Evolutionary conservation across 2,113 vertebrate genomes (phyloP).

Genomic region (Boleophthalmus pectinirostris): DNA sequence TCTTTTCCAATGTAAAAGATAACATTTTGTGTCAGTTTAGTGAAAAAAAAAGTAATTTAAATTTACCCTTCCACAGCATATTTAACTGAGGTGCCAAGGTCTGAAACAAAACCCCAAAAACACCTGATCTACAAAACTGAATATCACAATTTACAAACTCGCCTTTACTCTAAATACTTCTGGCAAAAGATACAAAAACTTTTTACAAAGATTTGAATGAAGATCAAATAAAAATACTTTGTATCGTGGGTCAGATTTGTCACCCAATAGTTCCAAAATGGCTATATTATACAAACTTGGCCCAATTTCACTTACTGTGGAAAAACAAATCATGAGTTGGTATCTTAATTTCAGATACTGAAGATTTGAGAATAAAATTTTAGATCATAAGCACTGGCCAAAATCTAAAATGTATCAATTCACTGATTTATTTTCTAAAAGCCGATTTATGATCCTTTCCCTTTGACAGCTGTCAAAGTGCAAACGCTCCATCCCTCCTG

Average conservation of each 20-base stretch:
- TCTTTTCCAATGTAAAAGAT: neutral
- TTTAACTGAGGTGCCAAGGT: neutral
- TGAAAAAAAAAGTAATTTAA: neutral
- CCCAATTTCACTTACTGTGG: neutral
- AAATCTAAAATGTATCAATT: conserved; percentile 11
- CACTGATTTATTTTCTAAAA: conserved; percentile 15
- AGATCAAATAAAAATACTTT: neutral
- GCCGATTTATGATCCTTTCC: conserved; percentile 1
- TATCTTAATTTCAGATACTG: neutral
- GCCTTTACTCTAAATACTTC: neutral
- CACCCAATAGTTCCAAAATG: neutral
- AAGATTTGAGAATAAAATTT: neutral
- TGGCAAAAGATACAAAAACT: neutral
- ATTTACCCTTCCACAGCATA: conserved; percentile 66
- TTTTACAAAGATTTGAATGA: neutral
- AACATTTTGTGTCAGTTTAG: neutral
- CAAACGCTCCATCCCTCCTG: conserved; percentile 43
- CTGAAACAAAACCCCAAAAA: neutral
- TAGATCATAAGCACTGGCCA: neutral
- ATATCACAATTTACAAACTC: conserved; percentile 9
- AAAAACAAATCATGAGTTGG: neutral
- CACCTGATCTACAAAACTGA: conserved; percentile 21
- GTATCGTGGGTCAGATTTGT: neutral
- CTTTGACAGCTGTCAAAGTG: conserved; percentile 24
- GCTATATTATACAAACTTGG: neutral